A percentile compares a stretch with the other conserved stretches of the same genome.
phyloP scores from a whole-genome alignment of 2,888 invertebrate genomes.

The Lepas anatifera region DNA sequence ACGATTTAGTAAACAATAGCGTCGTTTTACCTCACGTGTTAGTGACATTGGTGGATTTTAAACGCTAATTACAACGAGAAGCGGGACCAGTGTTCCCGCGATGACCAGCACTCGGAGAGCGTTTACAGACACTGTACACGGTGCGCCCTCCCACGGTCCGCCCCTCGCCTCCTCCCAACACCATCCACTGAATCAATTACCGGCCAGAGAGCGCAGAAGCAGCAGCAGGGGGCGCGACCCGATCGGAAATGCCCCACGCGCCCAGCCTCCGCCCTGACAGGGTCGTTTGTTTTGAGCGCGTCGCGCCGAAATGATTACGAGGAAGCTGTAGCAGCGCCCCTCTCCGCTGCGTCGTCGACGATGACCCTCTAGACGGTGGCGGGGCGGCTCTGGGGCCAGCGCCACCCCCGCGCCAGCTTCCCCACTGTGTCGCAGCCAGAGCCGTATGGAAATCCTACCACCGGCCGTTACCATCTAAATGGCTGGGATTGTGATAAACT shows the following conservation, averaged over 20 bases:
- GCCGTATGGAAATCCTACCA: conserved; percentile 73
- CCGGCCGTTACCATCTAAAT: conserved; percentile 73
- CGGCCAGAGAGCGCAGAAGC: neutral
- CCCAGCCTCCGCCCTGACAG: neutral
- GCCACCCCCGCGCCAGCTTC: neutral
- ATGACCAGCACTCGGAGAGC: too few species aligned
- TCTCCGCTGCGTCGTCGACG: too few species aligned
- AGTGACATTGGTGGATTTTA: too few species aligned
- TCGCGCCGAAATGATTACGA: neutral
- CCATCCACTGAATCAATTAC: neutral
- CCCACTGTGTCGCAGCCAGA: conserved; percentile 37
- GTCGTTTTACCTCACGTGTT: too few species aligned
- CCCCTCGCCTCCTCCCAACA: neutral
- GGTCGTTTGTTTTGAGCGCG: neutral
- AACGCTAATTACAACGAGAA: too few species aligned
- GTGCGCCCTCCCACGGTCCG: neutral
- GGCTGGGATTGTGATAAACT: conserved; percentile 55
- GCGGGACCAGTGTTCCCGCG: too few species aligned
- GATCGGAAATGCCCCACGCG: neutral
- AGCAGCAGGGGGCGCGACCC: too few species aligned
- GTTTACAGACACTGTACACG: too few species aligned
- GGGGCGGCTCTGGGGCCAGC: neutral
- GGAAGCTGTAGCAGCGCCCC: too few species aligned
- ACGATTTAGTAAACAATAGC: too few species aligned
- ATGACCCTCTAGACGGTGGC: too few species aligned